phyloP scores from a whole-genome alignment of 2,888 invertebrate species.

The Isoperla grammatica region DNA sequence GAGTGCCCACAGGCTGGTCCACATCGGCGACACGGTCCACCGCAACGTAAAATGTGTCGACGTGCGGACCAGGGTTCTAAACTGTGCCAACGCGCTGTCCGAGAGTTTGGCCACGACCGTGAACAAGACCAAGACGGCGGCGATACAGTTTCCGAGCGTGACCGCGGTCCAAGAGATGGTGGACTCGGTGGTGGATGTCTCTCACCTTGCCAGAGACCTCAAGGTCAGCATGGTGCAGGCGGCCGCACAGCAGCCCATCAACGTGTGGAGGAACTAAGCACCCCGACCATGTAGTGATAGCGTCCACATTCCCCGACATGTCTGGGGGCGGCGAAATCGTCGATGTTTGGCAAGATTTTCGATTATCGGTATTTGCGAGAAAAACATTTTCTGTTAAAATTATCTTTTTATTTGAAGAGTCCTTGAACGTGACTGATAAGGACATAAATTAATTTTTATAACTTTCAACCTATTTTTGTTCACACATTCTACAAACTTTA shows the following conservation, averaged over 20 bases:
- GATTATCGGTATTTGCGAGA: too few relatives aligned
- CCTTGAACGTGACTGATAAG: too few relatives aligned
- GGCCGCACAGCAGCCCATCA: neutral
- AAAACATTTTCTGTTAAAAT: too few relatives aligned
- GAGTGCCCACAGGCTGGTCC: conserved; percentile 88
- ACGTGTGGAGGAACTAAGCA: too few relatives aligned
- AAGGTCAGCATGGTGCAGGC: conserved; percentile 43
- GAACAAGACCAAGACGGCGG: conserved; percentile 83
- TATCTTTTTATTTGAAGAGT: too few relatives aligned
- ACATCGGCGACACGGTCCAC: conserved; percentile 90
- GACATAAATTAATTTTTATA: too few relatives aligned
- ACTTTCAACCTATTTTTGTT: too few relatives aligned
- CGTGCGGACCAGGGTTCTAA: conserved; percentile 64
- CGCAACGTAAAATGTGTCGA: conserved; percentile 73
- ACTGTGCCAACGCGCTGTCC: conserved; percentile 73
- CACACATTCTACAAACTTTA: too few relatives aligned
- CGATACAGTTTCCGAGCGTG: conserved; percentile 87
- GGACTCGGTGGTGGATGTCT: conserved; percentile 80
- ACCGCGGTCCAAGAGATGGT: conserved; percentile 91
- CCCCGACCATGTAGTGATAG: too few relatives aligned
- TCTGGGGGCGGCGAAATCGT: too few relatives aligned
- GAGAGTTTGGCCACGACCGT: conserved; percentile 79
- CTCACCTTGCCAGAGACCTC: conserved; percentile 74
- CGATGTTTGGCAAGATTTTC: too few relatives aligned
- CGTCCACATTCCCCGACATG: too few relatives aligned